These are phyloP conservation scores for Reinhardtius hippoglossoides DNA, from an alignment of 2,113 vertebrate genomes.

Conservation along the genomic window DNA sequence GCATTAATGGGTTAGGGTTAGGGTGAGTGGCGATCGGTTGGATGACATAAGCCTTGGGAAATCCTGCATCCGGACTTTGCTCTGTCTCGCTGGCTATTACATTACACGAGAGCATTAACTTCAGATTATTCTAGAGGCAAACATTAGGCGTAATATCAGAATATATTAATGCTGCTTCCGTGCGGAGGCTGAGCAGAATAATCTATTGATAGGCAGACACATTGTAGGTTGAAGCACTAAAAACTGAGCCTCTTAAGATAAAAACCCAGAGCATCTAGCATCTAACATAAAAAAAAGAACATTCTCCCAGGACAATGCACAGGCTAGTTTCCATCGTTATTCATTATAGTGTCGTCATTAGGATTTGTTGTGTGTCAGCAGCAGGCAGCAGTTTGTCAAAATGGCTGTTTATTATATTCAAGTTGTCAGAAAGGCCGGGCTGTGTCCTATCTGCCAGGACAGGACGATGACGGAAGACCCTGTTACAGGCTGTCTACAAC, in stretches of 20 bases:
- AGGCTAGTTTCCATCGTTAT: slow-evolving; percentile 27
- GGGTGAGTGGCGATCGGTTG: too few species aligned
- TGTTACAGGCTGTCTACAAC: neutral
- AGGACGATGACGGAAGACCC: neutral
- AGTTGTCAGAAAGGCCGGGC: slow-evolving; percentile 28
- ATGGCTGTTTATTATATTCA: slow-evolving; percentile 47
- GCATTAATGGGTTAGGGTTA: too few species aligned
- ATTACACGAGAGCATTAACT: too few species aligned
- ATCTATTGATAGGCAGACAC: slow-evolving; percentile 22
- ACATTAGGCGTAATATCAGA: too few species aligned
- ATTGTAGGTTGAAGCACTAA: slow-evolving; percentile 19
- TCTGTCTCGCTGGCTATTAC: too few species aligned
- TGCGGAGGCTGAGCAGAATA: slow-evolving; percentile 20
- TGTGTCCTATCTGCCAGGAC: slow-evolving; percentile 21
- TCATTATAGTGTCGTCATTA: slow-evolving; percentile 23
- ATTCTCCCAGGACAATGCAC: slow-evolving; percentile 21
- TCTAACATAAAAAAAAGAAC: slow-evolving; percentile 46
- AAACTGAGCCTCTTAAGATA: slow-evolving; percentile 13
- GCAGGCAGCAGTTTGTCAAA: slow-evolving; percentile 32
- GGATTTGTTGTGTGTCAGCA: slow-evolving; percentile 45
- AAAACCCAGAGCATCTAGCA: slow-evolving; percentile 26
- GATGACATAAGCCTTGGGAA: too few species aligned
- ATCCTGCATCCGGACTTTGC: too few species aligned
- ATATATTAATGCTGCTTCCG: slow-evolving; percentile 19
- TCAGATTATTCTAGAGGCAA: too few species aligned